These are phyloP conservation scores for Rhagium mordax DNA, from an alignment of 2,888 invertebrate genomes.

Conservation along the genomic window DNA sequence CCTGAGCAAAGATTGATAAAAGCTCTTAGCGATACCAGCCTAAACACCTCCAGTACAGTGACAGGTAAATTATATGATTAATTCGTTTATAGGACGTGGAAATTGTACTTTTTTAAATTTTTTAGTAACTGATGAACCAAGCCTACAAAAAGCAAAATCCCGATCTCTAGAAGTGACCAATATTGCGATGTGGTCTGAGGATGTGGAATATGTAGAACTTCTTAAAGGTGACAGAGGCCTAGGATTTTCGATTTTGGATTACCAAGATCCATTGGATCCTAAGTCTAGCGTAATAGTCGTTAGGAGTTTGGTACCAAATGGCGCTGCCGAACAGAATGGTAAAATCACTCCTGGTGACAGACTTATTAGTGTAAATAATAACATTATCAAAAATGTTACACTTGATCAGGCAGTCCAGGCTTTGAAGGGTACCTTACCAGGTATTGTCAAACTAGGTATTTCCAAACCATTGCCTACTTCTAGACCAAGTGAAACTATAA, in stretches of 20 bases:
- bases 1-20: constrained; percentile 79
- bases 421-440: constrained; percentile 93
- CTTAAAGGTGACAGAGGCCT: constrained; percentile 96
- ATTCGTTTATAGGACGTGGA: neutral
- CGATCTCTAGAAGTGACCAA: constrained; percentile 96
- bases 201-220: constrained; percentile 92
- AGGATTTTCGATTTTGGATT: constrained; percentile 98
- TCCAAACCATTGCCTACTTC: constrained; percentile 82
- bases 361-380: constrained; percentile 92
- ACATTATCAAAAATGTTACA: constrained; percentile 90
- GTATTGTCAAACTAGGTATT: constrained; percentile 91
- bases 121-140: constrained; percentile 76
- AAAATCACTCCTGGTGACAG: constrained; percentile 91
- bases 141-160: constrained; percentile 82
- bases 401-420: constrained; percentile 97
- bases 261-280: constrained; percentile 97
- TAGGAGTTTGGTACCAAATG: constrained; percentile 96
- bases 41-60: constrained; percentile 89
- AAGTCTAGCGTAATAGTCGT: constrained; percentile 97
- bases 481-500: constrained; percentile 52
- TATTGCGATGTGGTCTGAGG: constrained; percentile 96
- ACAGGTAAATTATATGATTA: constrained; percentile 67
- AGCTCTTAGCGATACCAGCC: constrained; percentile 95
- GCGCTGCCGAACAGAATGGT: constrained; percentile 96
- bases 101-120: constrained; percentile 16